Evolutionary conservation across 2,113 vertebrate species (phyloP), one percentile per base, ranked within the genome.

Genomic region (Gasterosteus aculeatus): DNA sequence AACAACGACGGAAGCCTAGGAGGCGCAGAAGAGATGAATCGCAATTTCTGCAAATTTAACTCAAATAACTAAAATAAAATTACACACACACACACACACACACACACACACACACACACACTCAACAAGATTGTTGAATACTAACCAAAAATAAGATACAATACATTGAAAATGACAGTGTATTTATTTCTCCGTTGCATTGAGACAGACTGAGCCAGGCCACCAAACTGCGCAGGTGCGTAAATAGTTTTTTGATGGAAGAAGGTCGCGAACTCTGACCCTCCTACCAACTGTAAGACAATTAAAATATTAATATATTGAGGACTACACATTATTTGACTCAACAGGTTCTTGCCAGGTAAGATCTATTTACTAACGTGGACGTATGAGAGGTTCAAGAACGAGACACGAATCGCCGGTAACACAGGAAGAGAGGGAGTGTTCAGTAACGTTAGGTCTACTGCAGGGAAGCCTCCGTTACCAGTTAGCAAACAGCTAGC

Each of bases 261-360:
- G 91, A 93, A 91, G 96, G 96, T 97, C 95, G 96, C 95, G 95
- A 97, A 97, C 95, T 95, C 93, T 95, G 94, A 95, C 95, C 95
- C 91, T 88, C 90, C 82, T 83, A 87, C 54, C 59, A 93, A 86
- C 78, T 71, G 84, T 71, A 90, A 69, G 80, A 85, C 69, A 80
- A 70, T 82, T 87, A 75, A 88, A 87, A 89, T 78, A 88, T 82
- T 70, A 70, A 83, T 85, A 84, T 84, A 73, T 82, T 56, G 41
- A 61, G 75, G 70, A 18, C n/a, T 65, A 66, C 42, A 67, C 35
- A 35, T n/a, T 65, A 58, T 62, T 33, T 59, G 57, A 75, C 5
- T 26, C 10, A 31, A 47, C 29, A 2, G 16, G 39, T 69, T 7
- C 12, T 44, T 4, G 6, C 16, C 63, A 72, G 89, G 90, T 92